Conservation (phyloP, 1,140 invertebrate species). For the Hyposmocoma kahamanoa region DNA sequence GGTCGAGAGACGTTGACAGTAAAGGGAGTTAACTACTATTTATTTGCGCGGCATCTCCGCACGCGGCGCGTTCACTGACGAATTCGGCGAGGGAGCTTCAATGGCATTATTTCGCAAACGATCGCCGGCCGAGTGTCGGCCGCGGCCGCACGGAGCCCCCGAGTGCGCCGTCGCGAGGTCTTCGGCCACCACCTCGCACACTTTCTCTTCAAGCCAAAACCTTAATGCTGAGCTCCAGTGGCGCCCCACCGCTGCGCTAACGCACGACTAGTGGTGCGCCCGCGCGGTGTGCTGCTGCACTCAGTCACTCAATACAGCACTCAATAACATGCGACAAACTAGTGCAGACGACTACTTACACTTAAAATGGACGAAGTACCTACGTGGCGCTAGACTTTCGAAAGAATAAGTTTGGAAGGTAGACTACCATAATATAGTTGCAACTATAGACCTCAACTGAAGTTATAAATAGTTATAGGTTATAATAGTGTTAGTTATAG, state of each 20-base stretch:
- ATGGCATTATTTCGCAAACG: constrained; percentile 66
- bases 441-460: too few species aligned
- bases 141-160: constrained; percentile 52
- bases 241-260: constrained; percentile 35
- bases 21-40: constrained; percentile 40
- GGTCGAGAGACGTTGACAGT: constrained; percentile 28
- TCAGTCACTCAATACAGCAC: neutral
- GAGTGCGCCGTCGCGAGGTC: constrained; percentile 36
- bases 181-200: constrained; percentile 55
- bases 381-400: too few species aligned
- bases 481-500: too few species aligned
- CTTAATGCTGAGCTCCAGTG: constrained; percentile 28
- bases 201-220: constrained; percentile 64
- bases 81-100: constrained; percentile 42
- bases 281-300: neutral
- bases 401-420: too few species aligned
- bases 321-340: too few species aligned
- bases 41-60: constrained; percentile 62
- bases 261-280: constrained; percentile 16
- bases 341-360: too few species aligned
- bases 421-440: too few species aligned
- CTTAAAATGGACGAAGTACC: too few species aligned
- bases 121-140: constrained; percentile 56
- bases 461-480: too few species aligned
- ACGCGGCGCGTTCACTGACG: constrained; percentile 39